Percentiles rank a stretch among this genome's conserved stretches.
Evolutionary conservation across 2,113 vertebrate species (phyloP).

Genomic region (Psephotus haematonotus): DNA sequence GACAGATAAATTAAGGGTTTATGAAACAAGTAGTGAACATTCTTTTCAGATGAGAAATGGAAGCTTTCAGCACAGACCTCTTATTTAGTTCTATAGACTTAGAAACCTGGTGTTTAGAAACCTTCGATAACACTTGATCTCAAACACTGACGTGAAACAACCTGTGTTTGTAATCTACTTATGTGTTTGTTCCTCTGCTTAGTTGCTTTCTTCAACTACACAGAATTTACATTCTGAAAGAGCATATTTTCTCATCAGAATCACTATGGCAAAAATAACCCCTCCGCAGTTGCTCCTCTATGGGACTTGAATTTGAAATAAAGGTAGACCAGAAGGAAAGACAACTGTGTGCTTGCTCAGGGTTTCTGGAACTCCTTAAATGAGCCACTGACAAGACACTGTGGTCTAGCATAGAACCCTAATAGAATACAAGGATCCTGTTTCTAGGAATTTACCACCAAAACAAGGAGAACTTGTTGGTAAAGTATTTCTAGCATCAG

Average conservation of each 20-base stretch:
- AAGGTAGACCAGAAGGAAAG: conserved; percentile 3
- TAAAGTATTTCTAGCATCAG: neutral
- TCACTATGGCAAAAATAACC: neutral
- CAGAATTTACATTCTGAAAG: neutral
- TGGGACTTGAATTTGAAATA: neutral
- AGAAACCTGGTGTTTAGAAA: neutral
- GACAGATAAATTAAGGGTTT: neutral
- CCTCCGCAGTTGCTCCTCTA: neutral
- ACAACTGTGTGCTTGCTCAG: neutral
- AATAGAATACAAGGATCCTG: neutral
- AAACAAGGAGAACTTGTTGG: neutral
- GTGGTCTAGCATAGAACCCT: neutral
- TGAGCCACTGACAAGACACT: neutral
- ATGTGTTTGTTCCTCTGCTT: neutral
- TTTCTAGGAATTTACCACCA: neutral
- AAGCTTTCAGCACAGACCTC: neutral
- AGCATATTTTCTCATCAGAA: neutral
- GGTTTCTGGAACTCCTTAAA: neutral
- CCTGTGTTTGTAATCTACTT: neutral
- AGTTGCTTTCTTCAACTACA: neutral
- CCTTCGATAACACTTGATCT: neutral
- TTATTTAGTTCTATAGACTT: neutral
- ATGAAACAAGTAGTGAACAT: neutral
- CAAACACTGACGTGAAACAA: neutral
- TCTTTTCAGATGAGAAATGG: neutral